Conservation (phyloP, 2,888 invertebrate genomes). For the Chrysodeixis includens region DNA sequence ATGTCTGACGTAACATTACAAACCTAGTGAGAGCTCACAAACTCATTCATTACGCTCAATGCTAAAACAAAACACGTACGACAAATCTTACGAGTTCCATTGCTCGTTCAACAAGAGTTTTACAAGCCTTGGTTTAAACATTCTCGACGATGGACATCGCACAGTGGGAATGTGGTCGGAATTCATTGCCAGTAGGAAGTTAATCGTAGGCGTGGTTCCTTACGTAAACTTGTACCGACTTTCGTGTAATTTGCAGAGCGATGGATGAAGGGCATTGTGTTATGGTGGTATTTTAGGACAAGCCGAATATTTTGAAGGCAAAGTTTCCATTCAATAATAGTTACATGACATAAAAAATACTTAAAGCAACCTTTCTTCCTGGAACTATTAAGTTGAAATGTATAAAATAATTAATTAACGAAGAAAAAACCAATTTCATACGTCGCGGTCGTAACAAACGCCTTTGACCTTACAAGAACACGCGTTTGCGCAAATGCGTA, state of each 20-base stretch:
- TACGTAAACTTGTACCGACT: conserved; percentile 44
- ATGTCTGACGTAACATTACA: conserved; percentile 18
- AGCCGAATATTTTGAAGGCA: no score
- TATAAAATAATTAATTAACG: neutral
- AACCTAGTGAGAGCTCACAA: conserved; percentile 11
- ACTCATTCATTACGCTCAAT: conserved; percentile 23
- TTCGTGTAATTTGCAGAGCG: conserved; percentile 25
- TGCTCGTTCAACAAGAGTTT: neutral
- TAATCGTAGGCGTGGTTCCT: conserved; percentile 48
- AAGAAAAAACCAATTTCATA: neutral
- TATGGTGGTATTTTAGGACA: no score
- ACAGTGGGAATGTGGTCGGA: conserved; percentile 38
- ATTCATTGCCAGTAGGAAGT: conserved; percentile 59
- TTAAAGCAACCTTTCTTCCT: neutral
- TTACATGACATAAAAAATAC: neutral
- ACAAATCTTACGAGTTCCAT: conserved; percentile 12
- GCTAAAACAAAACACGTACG: neutral
- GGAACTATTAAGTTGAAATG: neutral
- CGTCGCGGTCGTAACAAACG: conserved; percentile 14
- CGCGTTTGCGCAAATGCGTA: conserved; percentile 31
- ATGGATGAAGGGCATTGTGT: conserved; percentile 23
- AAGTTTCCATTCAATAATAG: no score
- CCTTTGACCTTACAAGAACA: conserved; percentile 46
- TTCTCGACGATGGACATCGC: conserved; percentile 14
- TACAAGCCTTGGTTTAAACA: neutral